phyloP scores from a whole-genome alignment of 2,113 vertebrate species.

The Tachycineta bicolor region DNA sequence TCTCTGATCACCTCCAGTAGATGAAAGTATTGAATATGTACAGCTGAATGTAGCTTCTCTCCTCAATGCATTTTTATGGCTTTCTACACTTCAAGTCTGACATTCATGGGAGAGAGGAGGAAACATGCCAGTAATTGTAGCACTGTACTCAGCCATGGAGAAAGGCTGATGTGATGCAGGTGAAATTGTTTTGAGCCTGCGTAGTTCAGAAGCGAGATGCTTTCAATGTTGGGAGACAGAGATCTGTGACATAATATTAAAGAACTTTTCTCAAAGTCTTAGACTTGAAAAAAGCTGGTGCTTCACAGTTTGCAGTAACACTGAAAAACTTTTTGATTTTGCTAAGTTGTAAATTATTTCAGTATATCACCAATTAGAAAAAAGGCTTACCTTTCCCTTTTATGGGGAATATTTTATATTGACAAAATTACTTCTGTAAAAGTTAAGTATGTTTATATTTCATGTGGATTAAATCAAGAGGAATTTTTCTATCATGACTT shows the following conservation, averaged over 20 bases:
- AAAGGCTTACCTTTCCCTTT: background rate
- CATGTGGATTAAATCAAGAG: background rate
- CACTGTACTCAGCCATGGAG: background rate
- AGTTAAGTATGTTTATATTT: background rate
- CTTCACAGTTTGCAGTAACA: background rate
- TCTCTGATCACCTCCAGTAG: background rate
- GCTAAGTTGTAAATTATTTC: background rate
- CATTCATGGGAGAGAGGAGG: background rate
- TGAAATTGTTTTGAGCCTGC: background rate
- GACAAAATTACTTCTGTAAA: background rate
- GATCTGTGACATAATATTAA: background rate
- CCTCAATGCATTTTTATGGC: background rate
- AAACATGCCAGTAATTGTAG: background rate
- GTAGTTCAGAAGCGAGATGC: background rate
- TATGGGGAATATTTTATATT: background rate
- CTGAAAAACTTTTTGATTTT: background rate
- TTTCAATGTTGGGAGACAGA: background rate
- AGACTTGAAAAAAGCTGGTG: background rate
- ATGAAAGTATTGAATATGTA: background rate
- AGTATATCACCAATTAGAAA: background rate
- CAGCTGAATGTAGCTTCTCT: background rate
- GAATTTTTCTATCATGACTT: background rate
- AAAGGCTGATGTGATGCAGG: background rate
- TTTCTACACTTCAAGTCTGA: background rate
- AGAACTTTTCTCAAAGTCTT: background rate